Evolutionary conservation across 2,113 vertebrate species (phyloP).

Genomic region (Periophthalmodon schlosseri): DNA sequence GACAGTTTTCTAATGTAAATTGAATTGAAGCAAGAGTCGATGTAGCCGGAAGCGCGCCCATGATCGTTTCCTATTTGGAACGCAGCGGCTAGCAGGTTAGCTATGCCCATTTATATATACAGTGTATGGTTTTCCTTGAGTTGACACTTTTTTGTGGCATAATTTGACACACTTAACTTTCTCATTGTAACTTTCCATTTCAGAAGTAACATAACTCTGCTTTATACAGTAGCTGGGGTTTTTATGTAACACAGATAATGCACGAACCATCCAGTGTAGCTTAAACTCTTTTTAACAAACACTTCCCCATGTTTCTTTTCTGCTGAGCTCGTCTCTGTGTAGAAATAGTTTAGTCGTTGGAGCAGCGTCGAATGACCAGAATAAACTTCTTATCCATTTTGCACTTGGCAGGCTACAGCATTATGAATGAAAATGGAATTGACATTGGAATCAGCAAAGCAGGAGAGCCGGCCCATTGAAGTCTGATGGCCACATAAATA

Average conservation of each 20-base stretch:
- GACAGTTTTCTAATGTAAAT: no score
- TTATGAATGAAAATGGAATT: conserved; percentile 57
- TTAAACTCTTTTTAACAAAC: neutral
- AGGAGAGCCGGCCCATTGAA: conserved; percentile 33
- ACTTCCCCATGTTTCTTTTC: neutral
- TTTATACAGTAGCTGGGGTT: neutral
- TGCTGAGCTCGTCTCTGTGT: conserved; percentile 1
- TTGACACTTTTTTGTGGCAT: neutral
- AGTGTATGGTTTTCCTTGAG: no score
- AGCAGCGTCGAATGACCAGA: conserved; percentile 18
- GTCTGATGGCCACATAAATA: conserved; percentile 33
- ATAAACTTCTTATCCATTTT: conserved; percentile 47
- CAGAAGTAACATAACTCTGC: neutral
- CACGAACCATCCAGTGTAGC: neutral
- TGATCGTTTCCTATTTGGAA: no score
- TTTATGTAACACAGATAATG: neutral
- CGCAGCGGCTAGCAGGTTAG: no score
- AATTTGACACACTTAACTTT: neutral
- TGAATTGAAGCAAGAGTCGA: no score
- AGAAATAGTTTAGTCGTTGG: conserved; percentile 14
- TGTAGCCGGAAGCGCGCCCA: no score
- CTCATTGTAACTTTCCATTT: neutral
- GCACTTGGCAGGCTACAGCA: conserved; percentile 42
- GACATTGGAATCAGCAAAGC: conserved; percentile 46
- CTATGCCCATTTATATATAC: no score